Percentiles rank a stretch among this genome's conserved stretches.
phyloP scores from a whole-genome alignment of 2,888 invertebrate species.

The Chrysolina americana region DNA sequence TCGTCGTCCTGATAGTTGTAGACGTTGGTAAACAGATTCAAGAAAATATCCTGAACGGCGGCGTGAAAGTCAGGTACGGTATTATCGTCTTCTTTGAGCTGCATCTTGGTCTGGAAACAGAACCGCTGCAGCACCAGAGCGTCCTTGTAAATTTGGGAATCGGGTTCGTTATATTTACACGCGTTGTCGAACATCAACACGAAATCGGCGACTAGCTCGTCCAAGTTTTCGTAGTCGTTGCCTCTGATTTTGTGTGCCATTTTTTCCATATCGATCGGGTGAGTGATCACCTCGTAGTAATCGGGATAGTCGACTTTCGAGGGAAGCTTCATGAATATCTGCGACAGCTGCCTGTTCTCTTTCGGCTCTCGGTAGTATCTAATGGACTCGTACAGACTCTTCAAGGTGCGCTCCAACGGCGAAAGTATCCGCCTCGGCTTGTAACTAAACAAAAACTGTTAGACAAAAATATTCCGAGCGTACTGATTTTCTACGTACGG shows the following conservation, averaged over 20 bases:
- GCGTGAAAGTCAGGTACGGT: slow-evolving; percentile 91
- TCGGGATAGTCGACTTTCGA: slow-evolving; percentile 93
- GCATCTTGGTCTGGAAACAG: slow-evolving; percentile 92
- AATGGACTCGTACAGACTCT: slow-evolving; percentile 90
- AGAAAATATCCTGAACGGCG: slow-evolving; percentile 91
- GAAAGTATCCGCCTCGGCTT: slow-evolving; percentile 70
- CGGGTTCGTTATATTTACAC: slow-evolving; percentile 97
- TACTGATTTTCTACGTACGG: slow-evolving; percentile 61
- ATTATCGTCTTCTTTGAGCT: slow-evolving; percentile 85
- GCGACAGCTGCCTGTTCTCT: slow-evolving; percentile 89
- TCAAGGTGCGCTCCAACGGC: slow-evolving; percentile 82
- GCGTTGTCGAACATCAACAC: slow-evolving; percentile 96
- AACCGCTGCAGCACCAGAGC: slow-evolving; percentile 93
- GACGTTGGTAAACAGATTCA: slow-evolving; percentile 91
- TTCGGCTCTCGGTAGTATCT: slow-evolving; percentile 90
- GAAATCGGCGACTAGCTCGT: slow-evolving; percentile 91
- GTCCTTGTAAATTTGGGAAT: slow-evolving; percentile 97
- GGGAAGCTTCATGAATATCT: slow-evolving; percentile 95
- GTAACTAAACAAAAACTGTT: slow-evolving; percentile 59
- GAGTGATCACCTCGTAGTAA: slow-evolving; percentile 97
- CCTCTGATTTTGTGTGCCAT: slow-evolving; percentile 90
- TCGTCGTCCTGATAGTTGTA: slow-evolving; percentile 98
- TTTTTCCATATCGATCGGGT: slow-evolving; percentile 96
- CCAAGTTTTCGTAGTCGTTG: slow-evolving; percentile 83
- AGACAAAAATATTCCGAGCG: no score